Evolutionary conservation across 2,888 invertebrate species (phyloP).

Genomic region (Anoplius nigerrimus): DNA sequence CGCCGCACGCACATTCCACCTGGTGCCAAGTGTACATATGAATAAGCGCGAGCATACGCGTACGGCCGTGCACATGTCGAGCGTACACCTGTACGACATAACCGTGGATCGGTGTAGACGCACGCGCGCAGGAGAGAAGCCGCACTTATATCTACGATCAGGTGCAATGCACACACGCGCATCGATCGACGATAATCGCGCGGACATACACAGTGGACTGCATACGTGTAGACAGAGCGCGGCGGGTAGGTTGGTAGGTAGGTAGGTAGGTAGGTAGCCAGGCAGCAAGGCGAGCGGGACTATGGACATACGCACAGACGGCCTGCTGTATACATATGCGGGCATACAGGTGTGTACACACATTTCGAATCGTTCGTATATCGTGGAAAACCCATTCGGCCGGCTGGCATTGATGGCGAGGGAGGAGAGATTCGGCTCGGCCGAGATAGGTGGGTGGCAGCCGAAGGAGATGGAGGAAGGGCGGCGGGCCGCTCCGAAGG

Average conservation of each 20-base stretch:
- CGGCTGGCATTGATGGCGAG: constrained; percentile 19
- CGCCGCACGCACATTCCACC: background rate
- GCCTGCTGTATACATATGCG: background rate
- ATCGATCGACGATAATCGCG: constrained; percentile 32
- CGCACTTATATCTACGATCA: constrained; percentile 17
- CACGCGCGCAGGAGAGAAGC: constrained; percentile 8
- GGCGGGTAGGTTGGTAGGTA: too few species aligned
- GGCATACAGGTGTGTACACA: constrained; percentile 4
- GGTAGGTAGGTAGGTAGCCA: constrained; percentile 9
- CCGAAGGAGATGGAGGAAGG: constrained; percentile 14
- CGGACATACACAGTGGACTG: constrained; percentile 12
- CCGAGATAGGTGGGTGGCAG: background rate
- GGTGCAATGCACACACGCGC: constrained; percentile 9
- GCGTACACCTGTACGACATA: constrained; percentile 5
- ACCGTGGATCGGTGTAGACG: constrained; percentile 17
- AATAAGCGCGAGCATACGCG: background rate
- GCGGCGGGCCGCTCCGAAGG: constrained; percentile 9
- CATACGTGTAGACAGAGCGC: too few species aligned
- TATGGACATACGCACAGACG: background rate
- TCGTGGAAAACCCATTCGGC: constrained; percentile 12
- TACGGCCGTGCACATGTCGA: background rate
- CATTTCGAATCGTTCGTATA: constrained; percentile 24
- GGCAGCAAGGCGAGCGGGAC: constrained; percentile 1
- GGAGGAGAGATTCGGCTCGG: background rate
- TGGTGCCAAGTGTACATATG: background rate